Evolutionary conservation across 2,797 vertebrate species (phyloP), one percentile per base, ranked within the genome.

Genomic region (Pseudopleuronectes americanus): DNA sequence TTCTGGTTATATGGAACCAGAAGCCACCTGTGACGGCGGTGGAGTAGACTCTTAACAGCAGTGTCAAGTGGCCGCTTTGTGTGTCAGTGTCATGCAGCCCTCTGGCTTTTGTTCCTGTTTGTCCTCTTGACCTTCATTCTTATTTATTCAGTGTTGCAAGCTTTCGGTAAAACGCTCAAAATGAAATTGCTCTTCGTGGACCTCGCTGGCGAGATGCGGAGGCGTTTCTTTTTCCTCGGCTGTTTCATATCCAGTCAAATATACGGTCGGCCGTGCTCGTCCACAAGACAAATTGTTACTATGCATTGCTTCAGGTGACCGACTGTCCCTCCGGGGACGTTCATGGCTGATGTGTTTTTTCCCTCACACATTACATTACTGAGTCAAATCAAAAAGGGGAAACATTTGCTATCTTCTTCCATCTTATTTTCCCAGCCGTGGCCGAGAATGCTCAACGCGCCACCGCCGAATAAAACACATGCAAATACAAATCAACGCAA

Each of bases 1-100:
- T 82, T 90, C 80, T 78, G 57, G 64, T 89, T 87, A 84, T 79
- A 68, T 85, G 81, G 84, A 88, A 87, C 83, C 81, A 75, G 83
- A 73, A 84, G 76, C 66, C 79, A 84, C 79, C 84, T 83, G 76
- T 90, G 90, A 85, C 77, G 71, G 74, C 74, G 65, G 17, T 17
- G 23, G 61, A 62, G 74, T 26, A 21, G 61, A 52, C 63, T 62
- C 82, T 84, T 41, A 66, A 64, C 78, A 75, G 75, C 75, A 60
- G 62, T 73, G 81, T 81, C 77, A 77, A 71, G 80, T 71, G 49
- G 36, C 26, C 13, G 57, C 68, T 76, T 23, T 67, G 61, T 65
- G 69, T 28, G 74, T 74, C 64, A 59, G 54, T 31, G 14, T 43
- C 41, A 43, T 16, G 2, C 16, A 1, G 53, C 22, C 19, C 52